Evolutionary conservation across 2,888 invertebrate species (phyloP).

Genomic region (Ochropacha duplaris): DNA sequence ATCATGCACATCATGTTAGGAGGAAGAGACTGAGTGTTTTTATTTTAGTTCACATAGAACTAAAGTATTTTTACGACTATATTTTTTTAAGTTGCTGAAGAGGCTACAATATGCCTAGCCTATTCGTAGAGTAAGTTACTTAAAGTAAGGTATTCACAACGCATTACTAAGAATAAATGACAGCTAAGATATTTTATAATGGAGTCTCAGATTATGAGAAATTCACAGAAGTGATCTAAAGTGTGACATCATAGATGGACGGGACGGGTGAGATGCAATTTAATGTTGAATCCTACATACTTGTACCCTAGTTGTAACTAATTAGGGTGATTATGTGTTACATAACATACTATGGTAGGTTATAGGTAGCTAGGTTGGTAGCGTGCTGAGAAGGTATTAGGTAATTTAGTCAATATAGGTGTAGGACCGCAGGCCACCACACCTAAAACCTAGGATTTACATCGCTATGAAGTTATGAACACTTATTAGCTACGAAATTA

Average conservation of each 20-base stretch:
- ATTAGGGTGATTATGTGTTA: constrained; percentile 48
- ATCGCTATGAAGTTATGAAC: not conserved
- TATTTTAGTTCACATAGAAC: too few species aligned
- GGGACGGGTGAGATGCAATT: constrained; percentile 31
- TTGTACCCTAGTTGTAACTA: constrained; percentile 27
- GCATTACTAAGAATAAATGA: not conserved
- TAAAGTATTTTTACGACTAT: too few species aligned
- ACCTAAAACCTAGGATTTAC: not conserved
- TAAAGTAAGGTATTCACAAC: not conserved
- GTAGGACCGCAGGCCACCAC: constrained; percentile 16
- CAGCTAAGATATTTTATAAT: not conserved
- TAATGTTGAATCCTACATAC: constrained; percentile 18
- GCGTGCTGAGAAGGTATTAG: constrained; percentile 18
- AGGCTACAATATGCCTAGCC: too few species aligned
- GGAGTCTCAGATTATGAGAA: not conserved
- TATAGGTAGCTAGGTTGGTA: constrained; percentile 14
- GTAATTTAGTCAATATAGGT: constrained; percentile 20
- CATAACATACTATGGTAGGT: constrained; percentile 27
- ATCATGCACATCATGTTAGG: too few species aligned
- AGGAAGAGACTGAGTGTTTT: too few species aligned
- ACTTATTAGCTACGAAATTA: not conserved
- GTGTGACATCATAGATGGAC: constrained; percentile 3
- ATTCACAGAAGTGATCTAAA: not conserved
- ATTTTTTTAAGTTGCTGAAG: too few species aligned
- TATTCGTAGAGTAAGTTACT: too few species aligned